Evolutionary conservation across 1,140 invertebrate genomes (phyloP).

Genomic region (Zaprionus ghesquierei): DNA sequence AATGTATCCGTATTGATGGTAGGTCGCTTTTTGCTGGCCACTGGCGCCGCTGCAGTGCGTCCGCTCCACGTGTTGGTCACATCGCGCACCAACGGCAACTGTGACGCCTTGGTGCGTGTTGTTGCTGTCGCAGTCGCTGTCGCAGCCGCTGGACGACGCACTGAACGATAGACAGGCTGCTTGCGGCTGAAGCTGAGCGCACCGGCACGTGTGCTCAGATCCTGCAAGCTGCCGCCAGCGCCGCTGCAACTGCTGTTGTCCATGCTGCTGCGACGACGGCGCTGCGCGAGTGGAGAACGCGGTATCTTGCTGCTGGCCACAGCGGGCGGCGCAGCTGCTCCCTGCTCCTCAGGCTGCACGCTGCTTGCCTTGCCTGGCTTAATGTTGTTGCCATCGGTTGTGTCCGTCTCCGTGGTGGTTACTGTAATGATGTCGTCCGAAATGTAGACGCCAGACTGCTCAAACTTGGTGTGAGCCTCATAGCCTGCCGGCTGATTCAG

Average conservation of each 20-base stretch:
- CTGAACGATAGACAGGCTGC: background rate
- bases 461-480: slow-evolving; percentile 52
- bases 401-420: slow-evolving; percentile 83
- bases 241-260: slow-evolving; percentile 67
- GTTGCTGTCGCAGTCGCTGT: background rate
- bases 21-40: slow-evolving; percentile 83
- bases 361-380: slow-evolving; percentile 26
- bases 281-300: slow-evolving; percentile 63
- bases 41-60: slow-evolving; percentile 72
- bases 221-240: slow-evolving; percentile 66
- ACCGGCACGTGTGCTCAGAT: slow-evolving; percentile 56
- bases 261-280: slow-evolving; percentile 67
- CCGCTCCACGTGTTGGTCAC: slow-evolving; percentile 89
- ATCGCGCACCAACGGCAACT: slow-evolving; percentile 78
- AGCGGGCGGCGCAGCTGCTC: slow-evolving; percentile 73
- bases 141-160: background rate
- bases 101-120: slow-evolving; percentile 66
- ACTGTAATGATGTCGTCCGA: slow-evolving; percentile 85
- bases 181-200: slow-evolving; percentile 40
- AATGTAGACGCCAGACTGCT: slow-evolving; percentile 80
- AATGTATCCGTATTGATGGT: slow-evolving; percentile 88
- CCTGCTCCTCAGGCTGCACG: slow-evolving; percentile 62
- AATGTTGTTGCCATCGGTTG: no score
- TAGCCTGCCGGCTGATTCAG: background rate
- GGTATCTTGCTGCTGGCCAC: slow-evolving; percentile 69